Base-by-base conservation (phyloP, 2,888 invertebrate genomes). In the Entomobrya multifasciata region DNA sequence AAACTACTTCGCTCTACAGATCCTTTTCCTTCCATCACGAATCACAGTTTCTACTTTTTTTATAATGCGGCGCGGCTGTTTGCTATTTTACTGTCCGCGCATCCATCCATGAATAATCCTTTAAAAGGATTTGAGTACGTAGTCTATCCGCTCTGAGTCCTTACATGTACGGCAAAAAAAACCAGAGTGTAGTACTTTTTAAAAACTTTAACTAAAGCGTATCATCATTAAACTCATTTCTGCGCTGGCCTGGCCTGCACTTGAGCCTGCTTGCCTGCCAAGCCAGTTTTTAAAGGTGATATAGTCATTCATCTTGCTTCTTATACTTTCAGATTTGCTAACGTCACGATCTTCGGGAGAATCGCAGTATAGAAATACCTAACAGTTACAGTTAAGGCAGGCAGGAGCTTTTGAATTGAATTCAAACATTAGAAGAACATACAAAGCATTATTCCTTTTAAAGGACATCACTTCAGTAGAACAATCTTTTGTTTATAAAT, bases 61-160 rank as follows among this genome's bases (percentile, higher is more conserved):
- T 22, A 20, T 20, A 76, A 76, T 57, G 20, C 74, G n/a, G n/a
- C 52, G 36, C 49, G 20, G 20, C 57, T 67, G 49, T 10, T 57
- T 57, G 11, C 25, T 70, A 17, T 17, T n/a, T n/a, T 72, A 49
- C 52, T 65, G 65, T 83, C 83, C 83, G 76, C 52, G 52, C 83
- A 83, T 76, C 83, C 83, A 83, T 83, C 65, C 83, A 76, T 83
- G 74, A 55, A 72, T 60, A 72, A 83, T 62, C 65, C 62, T 47
- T n/a, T 78, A 47, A 49, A 17, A 27, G 27, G 0, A 15, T 30
- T 17, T 47, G 47, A 76, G 5, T 62, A 47, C 20, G 25, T 17
- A 44, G 4, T 36, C 36, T 36, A 6, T 36, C 36, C 8, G 36
- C 36, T 36, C 36, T 36, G 36, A 36, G 36, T 41, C 36, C 30